Base-by-base conservation (phyloP, 2,888 invertebrate species). In the Tenthredo livida region DNA sequence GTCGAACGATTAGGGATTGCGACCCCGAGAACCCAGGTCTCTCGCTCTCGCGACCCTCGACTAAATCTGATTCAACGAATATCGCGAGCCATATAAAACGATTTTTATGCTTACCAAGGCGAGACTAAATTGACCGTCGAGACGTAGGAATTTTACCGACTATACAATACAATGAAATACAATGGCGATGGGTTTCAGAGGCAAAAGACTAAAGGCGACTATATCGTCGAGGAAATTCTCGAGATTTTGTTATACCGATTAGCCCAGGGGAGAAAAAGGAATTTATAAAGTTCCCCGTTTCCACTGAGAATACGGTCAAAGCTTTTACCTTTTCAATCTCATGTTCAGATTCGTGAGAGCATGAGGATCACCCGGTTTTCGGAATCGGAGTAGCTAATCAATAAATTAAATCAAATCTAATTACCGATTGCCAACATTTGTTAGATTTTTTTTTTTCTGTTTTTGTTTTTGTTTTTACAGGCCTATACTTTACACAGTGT, bases 111-210 rank as follows among this genome's bases (percentile, higher is more conserved):
- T 80, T 58, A 40, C 61, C 80, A 61, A 80, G 61, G 80, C 80
- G 80, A 33, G 80, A 37, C 61, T 80, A 80, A 80, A 80, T 80
- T 80, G 80, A 80, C 80, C 80, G 29, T 80, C 80, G 80, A 80
- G 80, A 80, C 80, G 80, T 80, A 40, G 58, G 80, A 80, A 80
- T 80, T 80, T 40, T 40, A 40, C 40, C 80, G 80, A 80, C 54
- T 54, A 54, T 7, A 54, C 54, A 54, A 54, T 54, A 54, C n/a
- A 54, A 54, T 54, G n/a, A 54, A 54, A 54, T 58, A 40, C 21
- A 61, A 58, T 40, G 21, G 29, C 47, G 10, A 33, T 33, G 33
- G 33, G 70, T 33, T 70, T 33, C 9, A n/a, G 70, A 70, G n/a
- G 15, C 37, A 17, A 73, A 73, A 73, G 17, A 37, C 17, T 10